Conservation (phyloP, 2,888 invertebrate genomes). For the Pheosia tremula region DNA sequence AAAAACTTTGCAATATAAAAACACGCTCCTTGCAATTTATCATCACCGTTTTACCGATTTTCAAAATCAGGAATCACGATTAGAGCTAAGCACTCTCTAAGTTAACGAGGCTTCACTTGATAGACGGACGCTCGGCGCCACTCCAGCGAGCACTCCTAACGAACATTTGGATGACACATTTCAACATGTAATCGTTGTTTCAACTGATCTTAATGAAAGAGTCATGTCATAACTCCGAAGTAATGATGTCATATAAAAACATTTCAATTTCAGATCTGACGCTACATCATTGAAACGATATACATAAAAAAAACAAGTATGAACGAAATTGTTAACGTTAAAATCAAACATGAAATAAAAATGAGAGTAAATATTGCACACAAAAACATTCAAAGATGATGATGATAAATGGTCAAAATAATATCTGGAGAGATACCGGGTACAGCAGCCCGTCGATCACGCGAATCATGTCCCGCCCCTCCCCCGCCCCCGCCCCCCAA, state of each 20-base stretch:
- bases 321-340: too few relatives aligned
- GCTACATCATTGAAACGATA: neutral
- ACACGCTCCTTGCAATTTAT: neutral
- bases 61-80: constrained; percentile 51
- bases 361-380: neutral
- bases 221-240: neutral
- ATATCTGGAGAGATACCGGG: constrained; percentile 8
- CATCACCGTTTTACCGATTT: constrained; percentile 37
- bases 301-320: too few relatives aligned
- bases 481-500: neutral
- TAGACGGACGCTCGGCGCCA: constrained; percentile 50
- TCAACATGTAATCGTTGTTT: neutral
- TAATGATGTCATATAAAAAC: neutral
- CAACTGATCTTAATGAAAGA: neutral
- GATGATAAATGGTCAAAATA: constrained; percentile 8
- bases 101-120: constrained; percentile 63
- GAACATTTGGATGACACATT: constrained; percentile 21
- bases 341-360: neutral
- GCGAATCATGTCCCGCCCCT: neutral
- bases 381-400: neutral
- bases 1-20: too few relatives aligned
- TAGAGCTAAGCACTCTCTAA: constrained; percentile 55
- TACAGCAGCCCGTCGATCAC: neutral
- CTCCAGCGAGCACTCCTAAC: constrained; percentile 39
- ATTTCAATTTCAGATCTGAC: neutral